phyloP scores from a whole-genome alignment of 2,113 vertebrate species.

The Hyaena hyaena region DNA sequence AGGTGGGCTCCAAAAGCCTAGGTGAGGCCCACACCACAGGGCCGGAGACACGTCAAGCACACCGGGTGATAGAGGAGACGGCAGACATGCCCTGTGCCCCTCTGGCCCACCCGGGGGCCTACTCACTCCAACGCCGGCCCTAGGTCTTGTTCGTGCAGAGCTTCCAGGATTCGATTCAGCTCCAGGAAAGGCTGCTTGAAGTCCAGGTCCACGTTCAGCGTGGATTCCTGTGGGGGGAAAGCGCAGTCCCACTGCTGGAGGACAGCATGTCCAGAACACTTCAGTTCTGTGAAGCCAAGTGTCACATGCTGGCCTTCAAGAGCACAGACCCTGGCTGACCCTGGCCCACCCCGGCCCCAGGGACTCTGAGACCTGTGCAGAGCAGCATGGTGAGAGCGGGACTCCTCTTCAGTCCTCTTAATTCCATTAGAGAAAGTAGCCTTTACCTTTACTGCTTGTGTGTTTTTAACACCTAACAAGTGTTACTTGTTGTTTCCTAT shows the following conservation, averaged over 20 bases:
- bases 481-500: not conserved
- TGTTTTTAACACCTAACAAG: not conserved
- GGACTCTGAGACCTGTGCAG: not conserved
- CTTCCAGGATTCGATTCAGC: conserved; percentile 93
- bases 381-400: not conserved
- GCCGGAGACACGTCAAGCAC: not conserved
- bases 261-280: not conserved
- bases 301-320: not conserved
- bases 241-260: not conserved
- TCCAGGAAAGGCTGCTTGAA: conserved; percentile 95
- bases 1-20: not conserved
- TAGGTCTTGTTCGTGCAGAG: conserved; percentile 92
- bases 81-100: not conserved
- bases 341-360: not conserved
- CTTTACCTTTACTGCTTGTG: not conserved
- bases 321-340: not conserved
- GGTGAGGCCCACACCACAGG: not conserved
- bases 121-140: conserved; percentile 92
- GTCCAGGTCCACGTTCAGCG: conserved; percentile 92
- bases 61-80: not conserved
- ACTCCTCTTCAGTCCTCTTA: not conserved
- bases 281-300: not conserved
- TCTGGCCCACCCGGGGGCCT: not conserved
- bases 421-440: not conserved
- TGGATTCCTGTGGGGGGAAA: conserved; percentile 88